A percentile compares a stretch with the other conserved stretches of the same genome.
Evolutionary conservation across 2,113 vertebrate species (phyloP).

Genomic region (Xenus cinereus): DNA sequence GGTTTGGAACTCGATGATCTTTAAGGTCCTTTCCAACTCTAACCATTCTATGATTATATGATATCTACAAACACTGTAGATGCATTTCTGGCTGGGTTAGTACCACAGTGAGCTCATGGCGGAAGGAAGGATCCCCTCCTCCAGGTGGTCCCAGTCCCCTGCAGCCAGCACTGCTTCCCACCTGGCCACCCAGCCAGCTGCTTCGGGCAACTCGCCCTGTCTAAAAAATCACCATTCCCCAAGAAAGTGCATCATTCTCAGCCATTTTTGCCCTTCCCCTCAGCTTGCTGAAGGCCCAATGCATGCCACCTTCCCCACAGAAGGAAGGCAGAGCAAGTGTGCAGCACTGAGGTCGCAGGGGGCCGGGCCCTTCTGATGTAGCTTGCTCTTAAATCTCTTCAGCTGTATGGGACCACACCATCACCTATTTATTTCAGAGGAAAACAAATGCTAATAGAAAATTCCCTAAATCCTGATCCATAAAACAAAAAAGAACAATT

Average conservation of each 20-base stretch:
- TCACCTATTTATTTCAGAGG: not conserved
- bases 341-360: not conserved
- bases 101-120: not conserved
- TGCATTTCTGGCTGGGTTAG: fast-evolving
- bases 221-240: not conserved
- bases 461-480: not conserved
- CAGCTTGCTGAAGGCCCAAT: not conserved
- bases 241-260: not conserved
- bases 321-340: not conserved
- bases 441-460: not conserved
- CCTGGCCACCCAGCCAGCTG: fast-evolving
- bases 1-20: too few species aligned
- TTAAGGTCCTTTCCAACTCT: too few species aligned
- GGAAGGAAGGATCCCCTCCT: not conserved
- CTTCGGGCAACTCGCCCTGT: not conserved
- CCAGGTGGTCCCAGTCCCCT: not conserved
- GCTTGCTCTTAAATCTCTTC: not conserved
- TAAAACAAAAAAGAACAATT: not conserved
- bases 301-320: not conserved
- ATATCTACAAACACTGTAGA: not conserved
- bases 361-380: not conserved
- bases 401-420: not conserved
- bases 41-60: too few species aligned
- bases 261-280: not conserved
- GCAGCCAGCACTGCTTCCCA: not conserved